Percentiles rank a stretch among this genome's conserved stretches.
These are phyloP conservation scores for Diarsia brunnea DNA, from an alignment of 2,888 invertebrate species.

Conservation along the genomic window DNA sequence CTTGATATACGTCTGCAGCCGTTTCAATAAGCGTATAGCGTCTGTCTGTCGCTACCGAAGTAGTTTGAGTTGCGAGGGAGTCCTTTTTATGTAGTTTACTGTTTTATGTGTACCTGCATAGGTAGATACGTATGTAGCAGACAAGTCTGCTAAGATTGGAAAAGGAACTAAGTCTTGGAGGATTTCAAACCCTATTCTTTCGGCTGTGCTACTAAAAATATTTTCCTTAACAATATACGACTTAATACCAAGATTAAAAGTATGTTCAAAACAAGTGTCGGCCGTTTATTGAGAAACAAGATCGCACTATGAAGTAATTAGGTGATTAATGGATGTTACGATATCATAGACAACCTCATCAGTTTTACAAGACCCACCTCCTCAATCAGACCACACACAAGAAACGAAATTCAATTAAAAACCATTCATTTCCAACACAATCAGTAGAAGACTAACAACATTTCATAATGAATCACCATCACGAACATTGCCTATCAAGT, in stretches of 20 bases:
- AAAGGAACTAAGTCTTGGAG: neutral
- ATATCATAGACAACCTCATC: neutral
- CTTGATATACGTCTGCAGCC: constrained; percentile 80
- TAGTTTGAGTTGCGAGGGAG: constrained; percentile 63
- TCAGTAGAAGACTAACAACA: constrained; percentile 47
- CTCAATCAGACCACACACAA: constrained; percentile 34
- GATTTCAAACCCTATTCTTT: neutral
- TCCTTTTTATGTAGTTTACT: constrained; percentile 46
- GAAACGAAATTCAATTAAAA: constrained; percentile 43
- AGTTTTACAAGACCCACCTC: neutral
- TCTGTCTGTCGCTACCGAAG: constrained; percentile 68
- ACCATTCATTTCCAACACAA: constrained; percentile 46
- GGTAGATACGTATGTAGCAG: constrained; percentile 8
- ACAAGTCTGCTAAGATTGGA: constrained; percentile 3
- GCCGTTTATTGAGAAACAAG: neutral
- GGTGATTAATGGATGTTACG: neutral
- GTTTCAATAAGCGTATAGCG: constrained; percentile 75
- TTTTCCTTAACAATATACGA: too few relatives aligned
- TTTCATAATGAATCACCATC: constrained; percentile 57
- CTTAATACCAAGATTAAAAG: neutral
- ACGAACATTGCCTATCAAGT: constrained; percentile 48
- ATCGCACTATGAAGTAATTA: neutral
- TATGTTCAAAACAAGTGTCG: too few relatives aligned
- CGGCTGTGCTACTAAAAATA: too few relatives aligned
- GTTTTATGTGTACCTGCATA: constrained; percentile 23